These are phyloP conservation scores for Physeter macrocephalus DNA, from an alignment of 2,113 vertebrate species.

Conservation along the genomic window DNA sequence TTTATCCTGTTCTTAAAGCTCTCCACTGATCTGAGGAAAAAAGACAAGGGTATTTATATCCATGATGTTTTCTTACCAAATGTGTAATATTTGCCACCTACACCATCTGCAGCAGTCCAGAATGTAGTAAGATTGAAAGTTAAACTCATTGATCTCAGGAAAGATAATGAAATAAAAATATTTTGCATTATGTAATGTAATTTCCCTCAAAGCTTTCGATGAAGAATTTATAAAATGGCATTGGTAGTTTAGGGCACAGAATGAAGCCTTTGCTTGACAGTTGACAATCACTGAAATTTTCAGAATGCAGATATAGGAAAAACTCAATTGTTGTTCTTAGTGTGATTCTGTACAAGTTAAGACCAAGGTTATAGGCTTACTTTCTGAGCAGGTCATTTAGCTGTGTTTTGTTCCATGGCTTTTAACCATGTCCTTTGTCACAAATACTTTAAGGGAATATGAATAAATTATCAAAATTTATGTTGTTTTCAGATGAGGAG, in stretches of 20 bases:
- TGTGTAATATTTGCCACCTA: constrained; percentile 64
- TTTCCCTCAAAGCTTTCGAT: constrained; percentile 29
- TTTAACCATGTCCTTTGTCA: not conserved
- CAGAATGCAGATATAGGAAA: not conserved
- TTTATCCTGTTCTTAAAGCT: constrained; percentile 62
- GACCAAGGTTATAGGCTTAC: not conserved
- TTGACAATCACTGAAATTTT: not conserved
- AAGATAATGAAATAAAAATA: constrained; percentile 62
- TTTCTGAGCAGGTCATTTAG: not conserved
- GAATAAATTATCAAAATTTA: not conserved
- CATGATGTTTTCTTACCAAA: constrained; percentile 67
- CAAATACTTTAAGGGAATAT: not conserved
- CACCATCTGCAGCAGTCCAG: constrained; percentile 57
- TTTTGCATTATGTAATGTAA: constrained; percentile 24
- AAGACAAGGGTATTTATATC: constrained; percentile 64
- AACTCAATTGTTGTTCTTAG: not conserved
- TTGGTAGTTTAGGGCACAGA: not conserved
- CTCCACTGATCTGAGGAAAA: constrained; percentile 56
- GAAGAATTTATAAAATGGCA: constrained; percentile 29
- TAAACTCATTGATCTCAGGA: constrained; percentile 59
- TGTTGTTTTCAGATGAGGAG: not conserved
- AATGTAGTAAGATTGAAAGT: constrained; percentile 52
- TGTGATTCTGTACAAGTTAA: not conserved
- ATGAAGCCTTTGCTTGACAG: constrained; percentile 17
- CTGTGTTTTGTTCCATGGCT: not conserved